Evolutionary conservation across 2,113 vertebrate genomes (phyloP).

Genomic region (Procavia capensis): DNA sequence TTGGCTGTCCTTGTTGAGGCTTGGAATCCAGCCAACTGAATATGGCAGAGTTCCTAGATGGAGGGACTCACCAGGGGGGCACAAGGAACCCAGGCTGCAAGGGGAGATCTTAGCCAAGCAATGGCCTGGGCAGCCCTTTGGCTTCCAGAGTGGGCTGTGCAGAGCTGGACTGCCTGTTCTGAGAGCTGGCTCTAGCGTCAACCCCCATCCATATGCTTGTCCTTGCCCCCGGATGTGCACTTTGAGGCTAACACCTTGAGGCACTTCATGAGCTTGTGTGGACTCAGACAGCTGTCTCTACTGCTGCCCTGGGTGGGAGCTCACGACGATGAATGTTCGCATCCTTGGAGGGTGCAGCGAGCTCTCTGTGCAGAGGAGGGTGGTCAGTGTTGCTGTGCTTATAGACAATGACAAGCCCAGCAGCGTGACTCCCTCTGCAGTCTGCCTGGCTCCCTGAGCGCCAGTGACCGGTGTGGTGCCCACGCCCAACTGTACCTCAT

Average conservation of each 20-base stretch:
- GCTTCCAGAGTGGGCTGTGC: not conserved
- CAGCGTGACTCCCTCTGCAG: slow-evolving; percentile 78
- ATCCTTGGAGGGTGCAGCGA: not conserved
- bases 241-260: too few species aligned
- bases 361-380: not conserved
- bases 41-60: not conserved
- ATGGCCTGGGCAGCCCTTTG: too few species aligned
- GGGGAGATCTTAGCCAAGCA: not conserved
- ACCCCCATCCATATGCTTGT: not conserved
- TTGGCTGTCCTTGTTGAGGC: not conserved
- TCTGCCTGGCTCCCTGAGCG: slow-evolving; percentile 71
- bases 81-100: not conserved
- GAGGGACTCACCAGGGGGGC: not conserved
- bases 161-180: not conserved
- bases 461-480: slow-evolving; percentile 75
- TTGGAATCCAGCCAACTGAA: not conserved
- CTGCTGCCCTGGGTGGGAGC: not conserved
- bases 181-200: not conserved
- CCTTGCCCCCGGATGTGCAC: not conserved
- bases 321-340: slow-evolving; percentile 29
- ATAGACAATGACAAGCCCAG: slow-evolving; percentile 72
- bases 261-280: not conserved
- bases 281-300: not conserved
- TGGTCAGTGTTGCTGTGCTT: slow-evolving; percentile 69
- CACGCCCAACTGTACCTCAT: slow-evolving; percentile 86